Evolutionary conservation across 2,888 invertebrate genomes (phyloP), one percentile per base, ranked within the genome.

Genomic region (Dryobotodes eremita): DNA sequence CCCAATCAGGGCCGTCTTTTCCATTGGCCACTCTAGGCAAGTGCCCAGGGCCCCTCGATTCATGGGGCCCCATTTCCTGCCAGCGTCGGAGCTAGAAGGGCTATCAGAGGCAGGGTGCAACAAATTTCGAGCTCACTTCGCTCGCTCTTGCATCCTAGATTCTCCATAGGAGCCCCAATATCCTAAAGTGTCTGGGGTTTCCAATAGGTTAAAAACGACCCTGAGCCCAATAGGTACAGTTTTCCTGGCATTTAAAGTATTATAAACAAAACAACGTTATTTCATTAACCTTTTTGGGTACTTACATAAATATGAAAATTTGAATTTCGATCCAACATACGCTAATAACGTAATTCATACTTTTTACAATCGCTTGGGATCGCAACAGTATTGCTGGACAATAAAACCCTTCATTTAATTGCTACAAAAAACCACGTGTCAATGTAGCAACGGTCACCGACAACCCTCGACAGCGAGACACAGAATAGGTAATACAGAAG

Each of bases 371-470:
- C 76, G 42, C 76, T 84, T 75, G 79, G 75, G 86, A 84, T 75
- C 36, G 57, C 68, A 76, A 74, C 75, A 71, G 73, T 71, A 65
- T 66, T 83, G 72, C 75, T n/a, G 61, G 23, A 72, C 65, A 80
- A 83, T 83, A 85, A 83, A 85, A 86, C 84, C 85, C 69, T 86
- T 77, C 69, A 84, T 86, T 86, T 85, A 86, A 86, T 83, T 86
- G 84, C 65, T 70, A 84, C 80, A 84, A 87, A 87, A 86, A 79
- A 82, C 74, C 77, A 85, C 79, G 85, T 82, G 87, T 80, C 82
- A 79, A 80, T 81, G 74, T 77, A 68, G 72, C 79, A 59, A 74
- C 70, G 75, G 70, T 82, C 79, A 85, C 70, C 31, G 71, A 85
- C 83, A 79, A 82, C 72, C 82, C 76, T 55, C 59, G 65, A 76